Evolutionary conservation across 2,888 invertebrate genomes (phyloP), one percentile per base, ranked within the genome.

Genomic region (Cryptus armator): DNA sequence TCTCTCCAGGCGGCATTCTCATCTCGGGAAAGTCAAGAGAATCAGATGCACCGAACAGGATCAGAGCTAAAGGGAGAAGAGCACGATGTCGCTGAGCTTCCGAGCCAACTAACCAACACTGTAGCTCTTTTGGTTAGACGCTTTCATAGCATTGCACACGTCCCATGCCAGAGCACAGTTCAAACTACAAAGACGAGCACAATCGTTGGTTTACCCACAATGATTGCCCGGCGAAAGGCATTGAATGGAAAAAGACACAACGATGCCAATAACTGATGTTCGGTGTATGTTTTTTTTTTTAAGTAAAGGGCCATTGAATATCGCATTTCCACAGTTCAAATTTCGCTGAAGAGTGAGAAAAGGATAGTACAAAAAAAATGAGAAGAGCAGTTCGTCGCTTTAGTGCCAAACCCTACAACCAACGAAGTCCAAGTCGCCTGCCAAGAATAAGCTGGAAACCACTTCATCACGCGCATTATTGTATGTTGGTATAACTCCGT

Each of bases 401-500:
- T 59, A 78, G 76, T 83, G 71, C 81, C 79, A 86, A 86, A 81
- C 67, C 56, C 85, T 46, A 71, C 75, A 24, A 51, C 59, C 72
- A 74, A 44, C 43, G 62, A 59, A 74, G 77, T 78, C 74, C 84
- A 46, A 83, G 83, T 81, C 62, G 80, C 70, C 89, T 93, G 93
- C 93, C 93, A 93, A 93, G 92, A 93, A 91, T 90, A 91, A 90
- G 91, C 90, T 89, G 86, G 87, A 86, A 90, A 89, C 89, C 89
- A 90, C 90, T 93, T 87, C 91, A 91, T 93, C 93, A 93, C 88
- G 81, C 71, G 89, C 90, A 90, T 92, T 92, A 93, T 93, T 93
- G 92, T 93, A 90, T 90, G 91, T 85, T 79, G 85, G 79, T 79
- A 71, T 79, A 85, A 80, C 79, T 76, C 81, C 32, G 88, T 88